These are phyloP conservation scores for Sabellastarte sp. DNA, from an alignment of 2,888 invertebrate species.

Conservation along the genomic window DNA sequence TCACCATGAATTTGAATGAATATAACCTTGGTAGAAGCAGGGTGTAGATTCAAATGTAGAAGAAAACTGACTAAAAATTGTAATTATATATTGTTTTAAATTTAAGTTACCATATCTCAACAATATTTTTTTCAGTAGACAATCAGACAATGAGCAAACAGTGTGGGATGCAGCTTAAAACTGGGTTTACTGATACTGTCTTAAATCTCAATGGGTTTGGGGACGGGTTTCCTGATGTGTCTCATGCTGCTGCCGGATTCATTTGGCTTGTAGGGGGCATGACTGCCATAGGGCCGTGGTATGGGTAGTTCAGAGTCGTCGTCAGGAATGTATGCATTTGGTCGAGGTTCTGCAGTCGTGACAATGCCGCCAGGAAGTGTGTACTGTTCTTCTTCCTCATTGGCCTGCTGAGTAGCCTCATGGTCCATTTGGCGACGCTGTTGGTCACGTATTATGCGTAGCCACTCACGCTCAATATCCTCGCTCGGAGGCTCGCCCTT, in stretches of 20 bases:
- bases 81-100: too few species aligned
- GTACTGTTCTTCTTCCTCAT: slow-evolving; percentile 56
- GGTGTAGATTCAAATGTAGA: too few species aligned
- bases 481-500: slow-evolving; percentile 57
- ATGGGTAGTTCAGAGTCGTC: slow-evolving; percentile 58
- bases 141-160: too few species aligned
- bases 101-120: too few species aligned
- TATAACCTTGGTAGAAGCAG: too few species aligned
- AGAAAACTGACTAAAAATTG: too few species aligned
- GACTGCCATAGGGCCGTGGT: slow-evolving; percentile 57
- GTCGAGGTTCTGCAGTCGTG: slow-evolving; percentile 58
- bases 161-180: too few species aligned
- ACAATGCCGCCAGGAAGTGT: slow-evolving; percentile 51
- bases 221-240: slow-evolving; percentile 58
- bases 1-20: too few species aligned
- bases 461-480: slow-evolving; percentile 53
- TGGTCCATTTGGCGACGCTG: slow-evolving; percentile 37
- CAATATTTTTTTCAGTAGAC: too few species aligned
- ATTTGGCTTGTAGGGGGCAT: slow-evolving; percentile 58
- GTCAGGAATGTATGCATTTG: slow-evolving; percentile 60
- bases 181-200: too few species aligned
- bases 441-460: slow-evolving; percentile 40
- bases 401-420: slow-evolving; percentile 40
- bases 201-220: slow-evolving; percentile 59
- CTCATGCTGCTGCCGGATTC: slow-evolving; percentile 58